Conservation (phyloP, 2,888 invertebrate genomes). For the Zonitis immaculata region DNA sequence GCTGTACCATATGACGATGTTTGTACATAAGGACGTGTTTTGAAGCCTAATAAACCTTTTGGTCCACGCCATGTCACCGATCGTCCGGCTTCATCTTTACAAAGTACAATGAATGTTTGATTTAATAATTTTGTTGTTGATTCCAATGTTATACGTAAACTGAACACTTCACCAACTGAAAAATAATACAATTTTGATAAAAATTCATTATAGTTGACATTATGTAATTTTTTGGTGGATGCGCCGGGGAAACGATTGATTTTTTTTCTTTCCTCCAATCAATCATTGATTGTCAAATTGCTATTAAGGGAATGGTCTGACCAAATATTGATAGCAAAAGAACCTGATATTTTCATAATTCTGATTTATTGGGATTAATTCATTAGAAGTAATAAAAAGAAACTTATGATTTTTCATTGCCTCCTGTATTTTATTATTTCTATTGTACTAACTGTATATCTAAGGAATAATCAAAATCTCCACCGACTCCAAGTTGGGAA, state of each 20-base stretch:
- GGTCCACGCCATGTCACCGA: slow-evolving; percentile 24
- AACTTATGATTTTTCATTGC: no score
- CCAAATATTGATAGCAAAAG: no score
- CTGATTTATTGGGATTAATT: no score
- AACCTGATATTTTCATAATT: no score
- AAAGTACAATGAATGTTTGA: slow-evolving; percentile 16
- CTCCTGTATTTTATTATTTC: no score
- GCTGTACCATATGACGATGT: slow-evolving; percentile 34
- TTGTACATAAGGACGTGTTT: slow-evolving; percentile 33
- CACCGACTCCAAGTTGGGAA: no score
- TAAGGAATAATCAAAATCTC: no score
- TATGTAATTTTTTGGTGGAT: neutral
- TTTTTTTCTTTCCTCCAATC: no score
- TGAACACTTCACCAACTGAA: slow-evolving; percentile 10
- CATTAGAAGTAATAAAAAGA: no score
- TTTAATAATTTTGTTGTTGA: slow-evolving; percentile 9
- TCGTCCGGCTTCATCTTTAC: slow-evolving; percentile 19
- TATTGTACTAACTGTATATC: no score
- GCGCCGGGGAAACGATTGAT: neutral
- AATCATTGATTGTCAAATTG: no score
- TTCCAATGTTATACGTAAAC: slow-evolving; percentile 3
- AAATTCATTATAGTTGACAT: neutral
- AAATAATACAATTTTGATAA: neutral
- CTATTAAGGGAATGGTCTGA: no score
- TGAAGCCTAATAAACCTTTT: slow-evolving; percentile 26